phyloP scores from a whole-genome alignment of 2,797 vertebrate genomes.

The Gila robusta region DNA sequence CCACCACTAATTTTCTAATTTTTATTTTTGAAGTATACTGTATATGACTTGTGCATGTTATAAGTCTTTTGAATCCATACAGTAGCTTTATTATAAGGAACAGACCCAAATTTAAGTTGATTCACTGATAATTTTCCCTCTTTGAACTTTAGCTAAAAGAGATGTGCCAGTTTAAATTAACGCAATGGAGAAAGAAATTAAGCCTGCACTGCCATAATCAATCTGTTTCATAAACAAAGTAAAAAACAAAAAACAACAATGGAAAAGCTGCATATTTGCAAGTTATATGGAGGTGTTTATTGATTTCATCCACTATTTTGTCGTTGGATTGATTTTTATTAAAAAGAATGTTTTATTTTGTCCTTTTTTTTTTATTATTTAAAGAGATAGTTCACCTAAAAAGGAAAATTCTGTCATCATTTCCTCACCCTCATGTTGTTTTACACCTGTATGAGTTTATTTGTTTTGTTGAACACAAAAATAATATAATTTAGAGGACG shows the following conservation, averaged over 20 bases:
- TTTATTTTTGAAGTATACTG: too few species aligned
- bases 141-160: background rate
- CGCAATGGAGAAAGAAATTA: background rate
- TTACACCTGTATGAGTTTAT: background rate
- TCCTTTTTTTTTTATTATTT: too few species aligned
- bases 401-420: background rate
- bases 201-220: background rate
- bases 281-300: background rate
- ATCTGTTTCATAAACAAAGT: background rate
- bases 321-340: background rate
- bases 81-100: background rate
- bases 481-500: background rate
- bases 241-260: too few species aligned
- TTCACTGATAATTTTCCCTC: background rate
- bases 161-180: background rate
- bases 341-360: background rate
- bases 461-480: background rate
- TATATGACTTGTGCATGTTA: too few species aligned
- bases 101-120: background rate
- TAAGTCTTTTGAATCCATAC: background rate
- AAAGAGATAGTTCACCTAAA: background rate
- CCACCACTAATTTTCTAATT: too few species aligned
- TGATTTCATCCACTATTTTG: background rate
- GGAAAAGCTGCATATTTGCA: background rate
- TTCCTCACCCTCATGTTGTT: background rate